phyloP scores from a whole-genome alignment of 2,888 invertebrate species.

The Agonopterix subpropinquella region DNA sequence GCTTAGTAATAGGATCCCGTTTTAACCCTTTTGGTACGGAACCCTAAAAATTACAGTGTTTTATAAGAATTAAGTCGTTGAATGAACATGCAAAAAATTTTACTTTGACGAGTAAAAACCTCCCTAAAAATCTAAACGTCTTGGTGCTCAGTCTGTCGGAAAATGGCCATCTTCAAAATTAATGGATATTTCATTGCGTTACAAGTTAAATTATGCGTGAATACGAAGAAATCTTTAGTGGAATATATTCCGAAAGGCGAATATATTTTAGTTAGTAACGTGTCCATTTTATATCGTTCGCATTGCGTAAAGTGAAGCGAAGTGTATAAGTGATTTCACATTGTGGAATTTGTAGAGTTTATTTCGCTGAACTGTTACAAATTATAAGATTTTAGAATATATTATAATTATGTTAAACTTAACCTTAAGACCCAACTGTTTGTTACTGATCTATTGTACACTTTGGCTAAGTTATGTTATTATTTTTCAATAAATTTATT shows the following conservation, averaged over 20 bases:
- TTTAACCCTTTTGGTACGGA: too few species aligned
- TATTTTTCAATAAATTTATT: too few species aligned
- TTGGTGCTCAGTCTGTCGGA: constrained; percentile 51
- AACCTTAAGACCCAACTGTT: too few species aligned
- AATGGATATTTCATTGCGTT: constrained; percentile 71
- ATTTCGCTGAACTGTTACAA: too few species aligned
- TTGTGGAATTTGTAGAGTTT: background rate
- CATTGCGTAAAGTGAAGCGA: background rate
- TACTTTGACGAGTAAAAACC: constrained; percentile 33
- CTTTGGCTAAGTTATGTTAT: too few species aligned
- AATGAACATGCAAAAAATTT: constrained; percentile 29
- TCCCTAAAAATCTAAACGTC: constrained; percentile 45
- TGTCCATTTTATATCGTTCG: constrained; percentile 20
- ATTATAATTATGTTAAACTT: too few species aligned
- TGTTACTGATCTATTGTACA: too few species aligned
- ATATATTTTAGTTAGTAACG: constrained; percentile 24
- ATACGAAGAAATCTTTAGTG: constrained; percentile 38
- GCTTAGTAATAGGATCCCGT: too few species aligned
- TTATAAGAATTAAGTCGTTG: background rate
- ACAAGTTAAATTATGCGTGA: constrained; percentile 68
- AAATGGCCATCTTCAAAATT: constrained; percentile 68
- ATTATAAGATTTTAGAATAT: too few species aligned
- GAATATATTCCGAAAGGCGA: constrained; percentile 30
- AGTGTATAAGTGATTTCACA: background rate
- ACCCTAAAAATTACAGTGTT: too few species aligned